These are phyloP conservation scores for Artibeus lituratus DNA, from an alignment of 2,797 vertebrate genomes.

Conservation along the genomic window DNA sequence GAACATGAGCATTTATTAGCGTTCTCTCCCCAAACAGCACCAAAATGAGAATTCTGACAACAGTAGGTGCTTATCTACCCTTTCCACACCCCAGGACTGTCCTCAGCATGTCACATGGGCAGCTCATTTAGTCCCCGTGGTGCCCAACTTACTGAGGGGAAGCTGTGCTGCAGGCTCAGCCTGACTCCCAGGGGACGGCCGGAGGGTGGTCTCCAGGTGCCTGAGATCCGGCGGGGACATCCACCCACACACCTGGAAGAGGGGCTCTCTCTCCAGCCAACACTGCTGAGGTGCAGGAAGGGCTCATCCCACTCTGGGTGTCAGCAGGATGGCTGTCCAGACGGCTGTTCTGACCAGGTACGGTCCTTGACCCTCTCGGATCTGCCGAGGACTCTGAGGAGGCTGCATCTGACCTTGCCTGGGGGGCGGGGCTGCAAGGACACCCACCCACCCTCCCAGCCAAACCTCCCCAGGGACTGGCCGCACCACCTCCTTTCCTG, in stretches of 20 bases:
- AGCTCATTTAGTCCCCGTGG: not conserved
- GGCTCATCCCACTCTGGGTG: rapidly evolving
- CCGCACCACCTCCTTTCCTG: no score
- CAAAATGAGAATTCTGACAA: not conserved
- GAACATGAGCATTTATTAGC: not conserved
- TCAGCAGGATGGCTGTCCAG: not conserved
- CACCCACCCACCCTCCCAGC: not conserved
- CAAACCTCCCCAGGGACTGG: not conserved
- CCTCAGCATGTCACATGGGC: not conserved
- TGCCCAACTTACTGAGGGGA: not conserved
- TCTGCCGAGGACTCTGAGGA: no score
- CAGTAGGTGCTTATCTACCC: not conserved
- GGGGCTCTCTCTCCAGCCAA: not conserved
- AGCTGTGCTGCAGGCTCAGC: not conserved
- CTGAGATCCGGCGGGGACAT: not conserved
- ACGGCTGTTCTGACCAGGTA: rapidly evolving
- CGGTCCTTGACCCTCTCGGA: not conserved
- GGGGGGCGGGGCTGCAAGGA: not conserved
- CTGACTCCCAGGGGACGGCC: not conserved
- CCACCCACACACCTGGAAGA: rapidly evolving
- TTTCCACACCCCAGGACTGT: not conserved
- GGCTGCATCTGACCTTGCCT: not conserved
- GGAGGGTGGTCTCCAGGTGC: not conserved
- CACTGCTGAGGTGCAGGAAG: no score
- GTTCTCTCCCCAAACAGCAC: not conserved